Evolutionary conservation across 2,888 invertebrate species (phyloP), one percentile per base, ranked within the genome.

Genomic region (Zootermopsis nevadensis): DNA sequence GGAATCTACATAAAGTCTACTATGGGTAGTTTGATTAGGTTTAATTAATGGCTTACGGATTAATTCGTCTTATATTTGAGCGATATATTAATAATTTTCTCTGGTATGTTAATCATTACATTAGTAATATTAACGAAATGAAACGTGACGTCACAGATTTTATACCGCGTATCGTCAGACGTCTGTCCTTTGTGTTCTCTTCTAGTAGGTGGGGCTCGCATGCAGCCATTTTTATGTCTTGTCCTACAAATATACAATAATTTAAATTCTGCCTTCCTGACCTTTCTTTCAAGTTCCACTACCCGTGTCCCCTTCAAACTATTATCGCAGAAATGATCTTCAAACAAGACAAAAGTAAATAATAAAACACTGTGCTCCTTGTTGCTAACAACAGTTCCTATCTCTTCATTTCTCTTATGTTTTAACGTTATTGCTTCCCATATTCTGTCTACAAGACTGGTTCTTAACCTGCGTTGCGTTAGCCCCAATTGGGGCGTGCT

Each of bases 141-240:
- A 22, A 6, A 74, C 74, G 42, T 74, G 74, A 74, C 74, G 22
- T n/a, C 74, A 42, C 74, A 74, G 24, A 38, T 74, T 33, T 74
- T 38, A 74, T 74, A 74, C 35, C 33, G 22, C 22, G 33, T 72
- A 72, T 74, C 74, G 38, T 19, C 74, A n/a, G 8, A 38, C 33
- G 38, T 74, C 38, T 42, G 4, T 33, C 30, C 1, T 69, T 69
- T 19, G 31, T 69, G 69, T 69, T 30, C 33, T 74, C 8, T 38
- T 74, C n/a, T 38, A 6, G 3, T 69, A 69, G 33, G 69, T 2
- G 30, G 33, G 33, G 69, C 7, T 38, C 38, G 38, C 74, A 42
- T 74, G 74, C 38, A 74, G n/a, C 10, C 35, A 38, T 38, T 74
- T 74, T 74, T 74, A 74, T 74, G n/a, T 74, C 74, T 74, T 74